Base-by-base conservation (phyloP, 2,888 invertebrate species). In the Acrobeloides nanus region DNA sequence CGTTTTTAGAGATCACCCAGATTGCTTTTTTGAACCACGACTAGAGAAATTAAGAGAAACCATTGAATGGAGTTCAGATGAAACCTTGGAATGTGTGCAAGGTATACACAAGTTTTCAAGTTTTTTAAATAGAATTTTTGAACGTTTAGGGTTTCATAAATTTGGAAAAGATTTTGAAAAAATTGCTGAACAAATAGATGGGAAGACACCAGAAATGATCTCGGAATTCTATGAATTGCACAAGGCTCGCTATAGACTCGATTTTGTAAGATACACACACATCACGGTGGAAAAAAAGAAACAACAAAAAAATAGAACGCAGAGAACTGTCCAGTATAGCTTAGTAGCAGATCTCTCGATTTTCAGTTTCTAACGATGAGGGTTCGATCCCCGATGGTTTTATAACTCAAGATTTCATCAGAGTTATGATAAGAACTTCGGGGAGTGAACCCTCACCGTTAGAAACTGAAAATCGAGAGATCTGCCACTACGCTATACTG, bases 1-100 rank as follows among this genome's bases (percentile, higher is more conserved):
- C n/a, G n/a, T n/a, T 39, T 44, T 46, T 18, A 44, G 45, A 15
- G 45, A 44, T 18, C 45, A 44, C 24, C 37, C 18, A 23, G 45
- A 48, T 2, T 44, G 45, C 27, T 44, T 44, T 23, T 7, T 15
- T 17, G 45, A 44, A 29, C 45, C 46, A 12, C 17, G n/a, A 12
- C 4, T 44, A 15, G 21, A 34, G 10, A 15, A 44, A 6, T 10
- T 34, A n/a, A 18, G 38, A 2, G 15, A 34, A 46, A 23, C 4
- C 10, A 26, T 46, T 32, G 45, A 17, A 25, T 44, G 45, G 45
- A 44, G 18, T n/a, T 17, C 18, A 17, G 24, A 44, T 17, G 45
- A 44, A 4, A 29, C 34, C 1, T 40, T 23, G 21, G 37, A 10
- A n/a, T 45, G 44, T 12, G 23, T 44, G 23, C 18, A 20, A 44